phyloP scores from a whole-genome alignment of 2,888 invertebrate genomes.

The Drosophila basisetae region DNA sequence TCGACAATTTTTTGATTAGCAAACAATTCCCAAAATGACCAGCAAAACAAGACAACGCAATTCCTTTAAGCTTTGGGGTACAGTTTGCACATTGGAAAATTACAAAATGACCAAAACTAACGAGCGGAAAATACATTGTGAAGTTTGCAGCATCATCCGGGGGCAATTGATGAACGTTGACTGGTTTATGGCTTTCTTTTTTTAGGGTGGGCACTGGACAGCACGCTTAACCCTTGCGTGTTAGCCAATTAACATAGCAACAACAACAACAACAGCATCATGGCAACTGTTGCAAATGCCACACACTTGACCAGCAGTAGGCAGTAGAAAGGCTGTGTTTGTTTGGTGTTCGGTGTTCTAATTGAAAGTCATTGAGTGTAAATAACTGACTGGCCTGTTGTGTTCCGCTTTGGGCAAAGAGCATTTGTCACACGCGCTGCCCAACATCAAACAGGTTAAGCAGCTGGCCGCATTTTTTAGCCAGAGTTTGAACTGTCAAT shows the following conservation, averaged over 20 bases:
- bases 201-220: conserved; percentile 27
- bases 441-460: conserved; percentile 68
- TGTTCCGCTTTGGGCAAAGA: conserved; percentile 29
- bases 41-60: conserved; percentile 24
- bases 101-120: conserved; percentile 58
- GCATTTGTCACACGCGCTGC: conserved; percentile 58
- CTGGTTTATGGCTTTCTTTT: conserved; percentile 8
- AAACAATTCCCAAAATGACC: conserved; percentile 50
- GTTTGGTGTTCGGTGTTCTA: conserved; percentile 37
- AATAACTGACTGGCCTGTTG: conserved; percentile 61
- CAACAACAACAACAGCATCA: conserved; percentile 18
- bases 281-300: conserved; percentile 17
- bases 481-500: conserved; percentile 54
- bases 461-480: conserved; percentile 61
- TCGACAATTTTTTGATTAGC: conserved; percentile 6
- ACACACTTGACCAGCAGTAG: conserved; percentile 54
- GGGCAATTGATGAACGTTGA: conserved; percentile 37
- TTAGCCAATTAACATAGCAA: conserved; percentile 70
- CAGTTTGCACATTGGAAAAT: conserved; percentile 38
- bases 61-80: conserved; percentile 13
- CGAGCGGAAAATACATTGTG: conserved; percentile 76
- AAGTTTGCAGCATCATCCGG: conserved; percentile 64
- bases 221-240: conserved; percentile 65
- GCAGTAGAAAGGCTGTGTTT: conserved; percentile 28
- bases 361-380: conserved; percentile 79